Percentiles rank a stretch among this genome's conserved stretches.
phyloP scores from a whole-genome alignment of 2,113 vertebrate genomes.

The Planiliza haematocheilus region DNA sequence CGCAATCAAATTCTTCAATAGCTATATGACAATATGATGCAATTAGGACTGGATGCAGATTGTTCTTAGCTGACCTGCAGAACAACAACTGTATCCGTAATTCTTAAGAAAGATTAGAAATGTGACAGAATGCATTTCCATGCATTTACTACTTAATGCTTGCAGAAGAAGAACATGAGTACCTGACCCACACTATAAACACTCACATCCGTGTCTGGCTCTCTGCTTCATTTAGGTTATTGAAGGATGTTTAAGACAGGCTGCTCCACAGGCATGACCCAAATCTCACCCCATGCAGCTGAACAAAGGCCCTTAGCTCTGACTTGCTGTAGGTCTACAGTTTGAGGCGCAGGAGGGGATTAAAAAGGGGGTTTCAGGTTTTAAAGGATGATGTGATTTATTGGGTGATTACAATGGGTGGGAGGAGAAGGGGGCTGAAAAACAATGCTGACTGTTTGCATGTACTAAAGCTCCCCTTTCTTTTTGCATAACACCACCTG shows the following conservation, averaged over 20 bases:
- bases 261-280: constrained; percentile 66
- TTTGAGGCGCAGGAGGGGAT: constrained; percentile 67
- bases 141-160: constrained; percentile 13
- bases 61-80: not conserved
- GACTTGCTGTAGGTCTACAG: constrained; percentile 68
- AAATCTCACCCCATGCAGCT: constrained; percentile 73
- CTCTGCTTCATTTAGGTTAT: constrained; percentile 16
- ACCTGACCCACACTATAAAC: not conserved
- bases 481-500: constrained; percentile 69
- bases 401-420: constrained; percentile 74
- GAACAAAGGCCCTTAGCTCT: constrained; percentile 78
- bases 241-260: constrained; percentile 36
- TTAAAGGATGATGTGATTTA: constrained; percentile 82
- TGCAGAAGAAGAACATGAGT: not conserved
- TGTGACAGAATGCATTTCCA: not conserved
- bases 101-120: not conserved
- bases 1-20: not conserved
- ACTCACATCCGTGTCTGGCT: constrained; percentile 4
- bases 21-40: not conserved
- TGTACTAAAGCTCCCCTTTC: constrained; percentile 57
- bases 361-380: constrained; percentile 69
- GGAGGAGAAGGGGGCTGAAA: constrained; percentile 48
- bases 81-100: not conserved
- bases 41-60: not conserved
- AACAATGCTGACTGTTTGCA: constrained; percentile 82